Percentiles rank a stretch among this genome's conserved stretches.
Evolutionary conservation across 1,140 invertebrate genomes (phyloP).

Genomic region (Macrotrachela quadricornifera): DNA sequence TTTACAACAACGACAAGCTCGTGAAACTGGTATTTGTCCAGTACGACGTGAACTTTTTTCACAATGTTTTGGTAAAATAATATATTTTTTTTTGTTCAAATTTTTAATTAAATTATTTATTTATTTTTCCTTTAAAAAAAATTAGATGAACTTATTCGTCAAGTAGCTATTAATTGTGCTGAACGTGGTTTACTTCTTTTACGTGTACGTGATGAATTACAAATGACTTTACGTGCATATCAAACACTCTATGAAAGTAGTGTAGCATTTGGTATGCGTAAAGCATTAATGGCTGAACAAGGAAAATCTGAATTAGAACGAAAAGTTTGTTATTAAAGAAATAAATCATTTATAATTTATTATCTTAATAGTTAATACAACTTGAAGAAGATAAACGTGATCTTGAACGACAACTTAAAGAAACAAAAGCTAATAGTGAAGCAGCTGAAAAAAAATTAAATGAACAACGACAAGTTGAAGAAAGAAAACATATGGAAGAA

Average conservation of each 20-base stretch:
- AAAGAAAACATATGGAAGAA: conserved; percentile 72
- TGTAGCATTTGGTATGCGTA: conserved; percentile 87
- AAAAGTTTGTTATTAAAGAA: conserved; percentile 19
- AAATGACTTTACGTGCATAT: conserved; percentile 84
- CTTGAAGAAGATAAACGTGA: conserved; percentile 47
- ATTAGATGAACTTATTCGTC: conserved; percentile 65
- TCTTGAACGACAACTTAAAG: conserved; percentile 52
- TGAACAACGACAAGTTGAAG: conserved; percentile 58
- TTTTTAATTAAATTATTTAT: no score
- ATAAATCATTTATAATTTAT: no score
- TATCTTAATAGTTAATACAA: conserved; percentile 11
- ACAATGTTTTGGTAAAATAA: conserved; percentile 70
- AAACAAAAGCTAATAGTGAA: conserved; percentile 59
- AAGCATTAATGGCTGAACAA: conserved; percentile 59
- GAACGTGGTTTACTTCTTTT: conserved; percentile 78
- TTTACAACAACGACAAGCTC: conserved; percentile 66
- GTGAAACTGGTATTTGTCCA: conserved; percentile 91
- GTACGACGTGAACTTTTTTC: conserved; percentile 75
- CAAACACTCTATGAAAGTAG: conserved; percentile 84
- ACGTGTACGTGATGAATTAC: conserved; percentile 74
- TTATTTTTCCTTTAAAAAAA: background rate
- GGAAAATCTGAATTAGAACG: conserved; percentile 48
- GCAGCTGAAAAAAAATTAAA: conserved; percentile 56
- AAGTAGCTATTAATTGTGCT: conserved; percentile 88
- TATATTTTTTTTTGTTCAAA: background rate